Conservation (phyloP, 1,140 invertebrate genomes). For the Chelonus insularis region DNA sequence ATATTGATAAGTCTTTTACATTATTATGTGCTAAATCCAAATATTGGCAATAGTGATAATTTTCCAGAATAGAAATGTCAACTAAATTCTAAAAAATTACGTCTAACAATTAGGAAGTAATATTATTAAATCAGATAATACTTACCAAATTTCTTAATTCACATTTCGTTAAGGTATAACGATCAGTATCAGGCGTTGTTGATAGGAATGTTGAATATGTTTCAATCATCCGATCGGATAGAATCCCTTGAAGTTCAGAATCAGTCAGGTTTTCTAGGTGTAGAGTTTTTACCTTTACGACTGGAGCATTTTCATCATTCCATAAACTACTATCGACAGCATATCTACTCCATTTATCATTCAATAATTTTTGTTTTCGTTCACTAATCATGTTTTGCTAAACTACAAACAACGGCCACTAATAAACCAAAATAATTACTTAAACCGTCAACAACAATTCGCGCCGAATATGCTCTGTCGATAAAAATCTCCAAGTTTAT, state of each 20-base stretch:
- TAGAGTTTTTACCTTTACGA: slow-evolving; percentile 29
- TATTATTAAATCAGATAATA: background rate
- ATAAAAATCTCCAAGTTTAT: too few species aligned
- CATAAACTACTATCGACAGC: slow-evolving; percentile 35
- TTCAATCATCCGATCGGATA: slow-evolving; percentile 41
- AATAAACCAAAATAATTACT: too few species aligned
- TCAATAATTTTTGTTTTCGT: slow-evolving; percentile 23
- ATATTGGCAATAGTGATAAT: slow-evolving; percentile 42
- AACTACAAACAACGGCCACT: too few species aligned
- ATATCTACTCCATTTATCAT: slow-evolving; percentile 37
- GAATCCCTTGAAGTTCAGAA: slow-evolving; percentile 32
- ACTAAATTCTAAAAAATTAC: slow-evolving; percentile 35
- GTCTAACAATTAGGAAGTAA: background rate
- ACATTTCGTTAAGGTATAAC: slow-evolving; percentile 40
- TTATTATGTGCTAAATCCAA: slow-evolving; percentile 41
- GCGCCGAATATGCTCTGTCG: too few species aligned
- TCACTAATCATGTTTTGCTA: slow-evolving; percentile 4
- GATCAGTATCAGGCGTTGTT: slow-evolving; percentile 34
- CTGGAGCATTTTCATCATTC: slow-evolving; percentile 35
- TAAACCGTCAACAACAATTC: too few species aligned
- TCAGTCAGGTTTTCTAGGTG: slow-evolving; percentile 23
- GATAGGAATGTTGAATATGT: slow-evolving; percentile 35
- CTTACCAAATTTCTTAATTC: slow-evolving; percentile 39
- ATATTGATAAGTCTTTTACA: slow-evolving; percentile 33
- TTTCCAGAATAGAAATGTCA: slow-evolving; percentile 34